Base-by-base conservation (phyloP, 2,113 vertebrate species). In the Gobiocypris rarus region DNA sequence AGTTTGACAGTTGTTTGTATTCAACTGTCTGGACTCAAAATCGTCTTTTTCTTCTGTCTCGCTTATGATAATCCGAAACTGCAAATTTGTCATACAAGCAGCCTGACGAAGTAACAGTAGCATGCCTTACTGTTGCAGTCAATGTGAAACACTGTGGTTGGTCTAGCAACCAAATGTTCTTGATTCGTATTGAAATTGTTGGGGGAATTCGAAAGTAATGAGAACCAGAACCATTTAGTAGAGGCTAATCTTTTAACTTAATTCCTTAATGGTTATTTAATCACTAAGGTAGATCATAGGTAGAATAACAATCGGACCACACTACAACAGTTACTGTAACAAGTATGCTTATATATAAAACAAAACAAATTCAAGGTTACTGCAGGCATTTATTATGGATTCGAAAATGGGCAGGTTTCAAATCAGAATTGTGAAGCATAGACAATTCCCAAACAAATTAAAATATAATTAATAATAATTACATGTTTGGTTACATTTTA, bases 231-330 rank as follows among this genome's bases (percentile, higher is more conserved):
- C 65, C 48, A 22, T 76, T 81, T 58, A 73, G 75, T 67, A 83
- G 75, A 34, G 43, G 24, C 52, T 87, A 86, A 90, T 88, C 82
- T 80, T 76, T 63, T 86, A 76, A 83, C 86, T 85, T 56, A 71
- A 82, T 83, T 82, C 84, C 80, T 70, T 76, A 75, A 79, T 84
- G 73, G 58, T 80, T 80, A 67, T 80, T 86, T 86, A 85, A 84
- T 76, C 74, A 81, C 69, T 71, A 26, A 69, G 58, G 24, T 80
- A 48, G 24, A 67, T 63, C 61, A n/a, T n/a, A n/a, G n/a, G n/a
- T 34, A 75, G 58, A 69, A 83, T 80, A 56, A 75, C 78, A 69
- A 73, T 73, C 41, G 50, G 50, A 52, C 73, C 3, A 0, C 45
- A 15, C 69, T 45, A 48, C 43, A 73, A 41, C 69, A 15, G 54